phyloP scores from a whole-genome alignment of 1,140 invertebrate genomes.

The Brachionus rotundiformis region DNA sequence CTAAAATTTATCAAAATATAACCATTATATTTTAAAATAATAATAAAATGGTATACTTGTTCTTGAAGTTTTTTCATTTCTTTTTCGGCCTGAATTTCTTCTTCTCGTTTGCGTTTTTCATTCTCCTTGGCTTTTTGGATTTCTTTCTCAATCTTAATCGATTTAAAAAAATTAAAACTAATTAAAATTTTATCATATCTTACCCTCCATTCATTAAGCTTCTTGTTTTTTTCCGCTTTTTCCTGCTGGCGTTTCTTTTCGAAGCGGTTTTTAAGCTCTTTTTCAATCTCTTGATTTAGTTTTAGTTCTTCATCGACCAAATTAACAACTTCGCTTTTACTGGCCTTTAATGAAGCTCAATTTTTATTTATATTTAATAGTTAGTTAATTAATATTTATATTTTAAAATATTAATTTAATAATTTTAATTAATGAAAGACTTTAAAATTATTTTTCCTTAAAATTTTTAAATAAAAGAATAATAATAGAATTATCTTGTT shows the following conservation, averaged over 20 bases:
- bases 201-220: conserved; percentile 61
- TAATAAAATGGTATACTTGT: conserved; percentile 55
- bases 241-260: conserved; percentile 55
- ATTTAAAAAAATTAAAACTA: neutral
- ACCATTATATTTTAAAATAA: neutral
- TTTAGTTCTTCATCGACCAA: conserved; percentile 15
- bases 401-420: neutral
- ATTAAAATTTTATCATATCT: neutral
- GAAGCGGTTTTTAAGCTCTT: conserved; percentile 54
- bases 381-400: neutral
- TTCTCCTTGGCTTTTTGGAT: conserved; percentile 59
- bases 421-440: too few species aligned
- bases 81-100: conserved; percentile 57
- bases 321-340: conserved; percentile 10
- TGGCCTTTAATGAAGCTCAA: neutral
- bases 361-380: neutral
- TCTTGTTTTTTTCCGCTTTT: conserved; percentile 56
- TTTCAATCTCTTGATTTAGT: conserved; percentile 55
- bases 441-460: too few species aligned
- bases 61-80: conserved; percentile 57
- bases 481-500: too few species aligned
- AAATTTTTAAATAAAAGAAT: too few species aligned
- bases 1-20: too few species aligned
- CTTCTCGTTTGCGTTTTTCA: conserved; percentile 56
- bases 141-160: conserved; percentile 61